A percentile compares a stretch with the other conserved stretches of the same genome.
These are phyloP conservation scores for Crotophaga sulcirostris DNA, from an alignment of 2,113 vertebrate genomes.

Conservation along the genomic window DNA sequence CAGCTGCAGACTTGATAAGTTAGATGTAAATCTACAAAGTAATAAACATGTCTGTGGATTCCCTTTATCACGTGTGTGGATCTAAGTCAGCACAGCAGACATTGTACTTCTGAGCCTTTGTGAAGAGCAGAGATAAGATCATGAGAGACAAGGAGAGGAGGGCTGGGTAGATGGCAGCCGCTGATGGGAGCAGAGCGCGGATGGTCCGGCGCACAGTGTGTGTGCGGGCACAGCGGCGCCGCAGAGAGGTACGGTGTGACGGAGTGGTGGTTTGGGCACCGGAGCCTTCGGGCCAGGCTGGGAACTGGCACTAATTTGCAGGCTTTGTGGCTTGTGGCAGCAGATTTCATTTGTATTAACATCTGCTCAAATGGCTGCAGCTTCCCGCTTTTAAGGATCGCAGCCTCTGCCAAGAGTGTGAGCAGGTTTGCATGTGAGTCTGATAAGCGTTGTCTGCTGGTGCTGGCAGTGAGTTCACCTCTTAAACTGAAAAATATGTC, in stretches of 20 bases:
- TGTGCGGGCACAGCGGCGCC: neutral
- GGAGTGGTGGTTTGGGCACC: no score
- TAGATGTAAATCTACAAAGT: neutral
- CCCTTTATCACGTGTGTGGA: neutral
- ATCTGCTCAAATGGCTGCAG: neutral
- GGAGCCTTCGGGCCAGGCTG: rapidly evolving
- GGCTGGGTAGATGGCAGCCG: neutral
- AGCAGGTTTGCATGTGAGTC: neutral
- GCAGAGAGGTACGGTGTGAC: rapidly evolving
- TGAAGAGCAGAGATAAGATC: neutral
- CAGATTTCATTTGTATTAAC: neutral
- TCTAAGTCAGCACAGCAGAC: rapidly evolving
- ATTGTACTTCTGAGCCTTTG: neutral
- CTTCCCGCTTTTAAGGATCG: neutral
- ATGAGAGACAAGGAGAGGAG: neutral
- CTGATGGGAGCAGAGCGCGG: neutral
- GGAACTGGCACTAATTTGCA: neutral
- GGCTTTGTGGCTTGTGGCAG: neutral
- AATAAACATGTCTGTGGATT: neutral
- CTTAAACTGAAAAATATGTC: neutral
- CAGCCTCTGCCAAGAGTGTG: neutral
- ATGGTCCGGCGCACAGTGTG: rapidly evolving
- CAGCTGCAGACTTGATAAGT: neutral
- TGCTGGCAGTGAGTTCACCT: neutral
- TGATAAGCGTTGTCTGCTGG: neutral